A percentile compares a stretch with the other conserved stretches of the same genome.
phyloP scores from a whole-genome alignment of 1,140 invertebrate genomes.

The Aphis gossypii region DNA sequence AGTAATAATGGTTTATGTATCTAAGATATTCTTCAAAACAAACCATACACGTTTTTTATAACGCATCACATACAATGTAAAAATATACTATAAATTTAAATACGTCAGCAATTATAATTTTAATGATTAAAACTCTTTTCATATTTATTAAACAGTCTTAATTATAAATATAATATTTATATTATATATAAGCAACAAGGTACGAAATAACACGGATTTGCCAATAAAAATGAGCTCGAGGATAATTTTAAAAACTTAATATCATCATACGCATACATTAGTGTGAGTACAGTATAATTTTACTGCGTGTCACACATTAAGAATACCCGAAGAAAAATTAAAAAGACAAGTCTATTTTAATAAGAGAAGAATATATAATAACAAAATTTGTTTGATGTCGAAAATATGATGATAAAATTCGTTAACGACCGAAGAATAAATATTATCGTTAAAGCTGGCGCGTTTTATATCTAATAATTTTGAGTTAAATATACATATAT shows the following conservation, averaged over 20 bases:
- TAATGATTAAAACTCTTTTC: neutral
- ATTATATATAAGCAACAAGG: neutral
- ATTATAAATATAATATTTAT: neutral
- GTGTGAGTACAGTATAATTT: neutral
- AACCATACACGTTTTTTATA: too few species aligned
- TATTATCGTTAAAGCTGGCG: constrained; percentile 16
- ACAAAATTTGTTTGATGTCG: constrained; percentile 32
- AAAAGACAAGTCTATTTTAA: constrained; percentile 41
- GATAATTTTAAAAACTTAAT: neutral
- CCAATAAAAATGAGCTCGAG: constrained; percentile 2
- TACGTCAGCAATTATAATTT: neutral
- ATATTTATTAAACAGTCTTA: neutral
- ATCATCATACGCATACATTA: neutral
- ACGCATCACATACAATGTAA: too few species aligned
- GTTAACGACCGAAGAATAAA: constrained; percentile 34
- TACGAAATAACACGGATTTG: neutral
- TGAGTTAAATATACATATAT: neutral
- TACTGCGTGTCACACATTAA: neutral
- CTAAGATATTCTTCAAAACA: too few species aligned
- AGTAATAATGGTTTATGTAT: too few species aligned
- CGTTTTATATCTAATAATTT: neutral
- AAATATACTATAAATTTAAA: neutral
- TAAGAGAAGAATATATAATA: constrained; percentile 18
- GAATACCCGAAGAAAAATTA: neutral
- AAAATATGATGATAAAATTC: constrained; percentile 46